A percentile compares a stretch with the other conserved stretches of the same genome.
phyloP scores from a whole-genome alignment of 2,888 invertebrate species.

The Arenicola marina region DNA sequence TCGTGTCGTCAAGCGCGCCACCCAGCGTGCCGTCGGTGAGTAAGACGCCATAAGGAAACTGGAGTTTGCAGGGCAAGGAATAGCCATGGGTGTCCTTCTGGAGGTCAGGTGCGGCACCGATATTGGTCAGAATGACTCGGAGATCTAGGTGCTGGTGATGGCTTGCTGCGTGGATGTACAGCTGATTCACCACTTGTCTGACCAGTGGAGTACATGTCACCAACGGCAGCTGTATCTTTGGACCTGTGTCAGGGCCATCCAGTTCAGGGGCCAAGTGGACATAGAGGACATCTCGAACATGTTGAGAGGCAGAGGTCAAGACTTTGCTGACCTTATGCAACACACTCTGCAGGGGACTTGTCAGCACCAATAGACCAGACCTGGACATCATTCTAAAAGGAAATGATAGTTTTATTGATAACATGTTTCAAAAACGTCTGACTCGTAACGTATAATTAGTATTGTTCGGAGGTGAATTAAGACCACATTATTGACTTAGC shows the following conservation, averaged over 20 bases:
- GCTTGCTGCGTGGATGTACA: conserved; percentile 22
- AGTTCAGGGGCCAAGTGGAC: conserved; percentile 26
- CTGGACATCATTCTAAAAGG: too few species aligned
- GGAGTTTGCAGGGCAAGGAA: conserved; percentile 1
- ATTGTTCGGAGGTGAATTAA: too few species aligned
- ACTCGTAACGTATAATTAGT: too few species aligned
- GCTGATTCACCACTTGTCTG: conserved; percentile 15
- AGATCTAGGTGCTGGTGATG: conserved; percentile 17
- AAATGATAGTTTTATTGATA: too few species aligned
- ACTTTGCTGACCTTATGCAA: conserved; percentile 5
- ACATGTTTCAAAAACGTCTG: too few species aligned
- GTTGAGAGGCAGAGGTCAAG: conserved; percentile 14
- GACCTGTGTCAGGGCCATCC: neutral
- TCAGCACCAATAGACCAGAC: conserved; percentile 33
- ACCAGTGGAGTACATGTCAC: conserved; percentile 13
- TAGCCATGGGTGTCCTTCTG: neutral
- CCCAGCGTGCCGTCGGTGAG: too few species aligned
- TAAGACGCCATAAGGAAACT: conserved; percentile 20
- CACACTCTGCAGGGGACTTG: conserved; percentile 20
- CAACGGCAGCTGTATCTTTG: neutral
- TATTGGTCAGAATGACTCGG: conserved; percentile 25
- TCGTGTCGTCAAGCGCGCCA: neutral
- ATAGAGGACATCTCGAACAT: conserved; percentile 25
- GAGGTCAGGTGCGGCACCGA: conserved; percentile 3
- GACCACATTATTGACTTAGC: too few species aligned